phyloP scores from a whole-genome alignment of 2,888 invertebrate species.

The Elegia similella region DNA sequence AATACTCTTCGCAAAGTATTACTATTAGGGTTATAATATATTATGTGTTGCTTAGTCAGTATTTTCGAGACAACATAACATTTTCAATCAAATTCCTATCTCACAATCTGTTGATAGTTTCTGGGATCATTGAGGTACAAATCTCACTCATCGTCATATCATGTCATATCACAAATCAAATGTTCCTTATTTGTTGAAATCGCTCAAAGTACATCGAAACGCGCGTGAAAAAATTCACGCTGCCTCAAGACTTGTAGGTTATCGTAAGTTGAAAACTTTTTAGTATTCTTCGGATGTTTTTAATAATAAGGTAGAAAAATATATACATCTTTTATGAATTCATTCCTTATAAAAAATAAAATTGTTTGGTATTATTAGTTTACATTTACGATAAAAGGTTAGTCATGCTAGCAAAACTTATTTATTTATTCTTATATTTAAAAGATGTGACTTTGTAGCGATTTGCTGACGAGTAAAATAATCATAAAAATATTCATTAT shows the following conservation, averaged over 20 bases:
- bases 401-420: neutral
- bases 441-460: slow-evolving; percentile 21
- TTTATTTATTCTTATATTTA: neutral
- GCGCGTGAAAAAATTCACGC: slow-evolving; percentile 18
- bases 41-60: slow-evolving; percentile 24
- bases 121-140: slow-evolving; percentile 59
- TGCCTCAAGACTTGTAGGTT: neutral
- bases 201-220: slow-evolving; percentile 24
- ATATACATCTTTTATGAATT: no score
- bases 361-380: no score
- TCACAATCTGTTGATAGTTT: slow-evolving; percentile 24
- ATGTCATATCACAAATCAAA: slow-evolving; percentile 58
- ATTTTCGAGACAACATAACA: slow-evolving; percentile 4
- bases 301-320: no score
- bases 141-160: slow-evolving; percentile 75
- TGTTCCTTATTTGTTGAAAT: slow-evolving; percentile 32
- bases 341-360: no score
- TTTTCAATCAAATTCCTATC: neutral
- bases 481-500: slow-evolving; percentile 27
- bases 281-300: no score
- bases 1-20: slow-evolving; percentile 35
- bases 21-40: slow-evolving; percentile 46
- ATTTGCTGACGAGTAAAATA: slow-evolving; percentile 18
- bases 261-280: neutral
- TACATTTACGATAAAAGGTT: no score